Evolutionary conservation across 1,140 invertebrate genomes (phyloP), one percentile per base, ranked within the genome.

Genomic region (Philotrypesis tridentata): DNA sequence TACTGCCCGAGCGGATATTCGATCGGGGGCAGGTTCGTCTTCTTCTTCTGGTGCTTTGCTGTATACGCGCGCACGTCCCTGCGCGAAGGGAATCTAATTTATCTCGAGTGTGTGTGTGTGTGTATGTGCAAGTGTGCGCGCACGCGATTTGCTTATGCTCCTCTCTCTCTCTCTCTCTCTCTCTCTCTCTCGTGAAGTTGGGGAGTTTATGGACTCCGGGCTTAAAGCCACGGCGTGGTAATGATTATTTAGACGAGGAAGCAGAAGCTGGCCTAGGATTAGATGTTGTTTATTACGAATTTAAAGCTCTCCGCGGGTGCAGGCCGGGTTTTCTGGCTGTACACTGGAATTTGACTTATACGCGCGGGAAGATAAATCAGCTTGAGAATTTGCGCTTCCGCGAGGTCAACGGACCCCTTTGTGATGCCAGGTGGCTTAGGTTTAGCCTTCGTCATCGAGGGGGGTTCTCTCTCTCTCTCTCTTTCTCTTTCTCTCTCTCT

Each of bases 201-300:
- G 21, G n/a, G 48, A 55, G 48, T 55, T 55, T 55, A 55, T 55
- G 48, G 21, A 17, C 5, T 43, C 17, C 7, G 48, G 48, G n/a
- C n/a, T 55, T 55, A 21, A n/a, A 17, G 14, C 21, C 6, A n/a
- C 48, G 48, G 21, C n/a, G 55, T 4, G 73, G 60, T 63, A 75
- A 75, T 75, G 73, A 75, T 75, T 23, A 75, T 75, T 37, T 75
- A 55, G 29, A 60, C 21, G 72, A 61, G 72, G 48, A 55, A 55
- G 21, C 1, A 55, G 48, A 37, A 25, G 12, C 27, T 60, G 43
- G n/a, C 29, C 60, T 60, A 60, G 25, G 43, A 72, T 43, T 31
- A n/a, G 12, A 63, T 11, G 74, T 27, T 65, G 48, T 76, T 76
- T 76, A 76, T 76, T 76, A 65, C 67, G 33, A 76, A 76, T 76